Base-by-base conservation (phyloP, 2,888 invertebrate species). In the Leucophenga maculata region DNA sequence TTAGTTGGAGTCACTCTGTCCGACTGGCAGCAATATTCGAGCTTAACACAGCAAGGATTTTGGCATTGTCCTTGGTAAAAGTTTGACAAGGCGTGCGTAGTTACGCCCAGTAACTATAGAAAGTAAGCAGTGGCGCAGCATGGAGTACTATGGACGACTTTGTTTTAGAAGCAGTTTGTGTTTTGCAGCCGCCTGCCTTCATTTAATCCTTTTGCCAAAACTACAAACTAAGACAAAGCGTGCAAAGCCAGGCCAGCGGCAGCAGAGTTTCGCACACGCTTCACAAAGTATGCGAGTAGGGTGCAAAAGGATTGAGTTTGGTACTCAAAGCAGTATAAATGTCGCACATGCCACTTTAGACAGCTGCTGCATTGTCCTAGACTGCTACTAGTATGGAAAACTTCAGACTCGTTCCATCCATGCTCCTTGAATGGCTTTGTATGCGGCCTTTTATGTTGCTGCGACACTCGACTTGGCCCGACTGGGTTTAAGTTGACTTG, bases 31-130 rank as follows among this genome's bases (percentile, higher is more conserved):
- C 39, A 39, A 39, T 39, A 11, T 6, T 39, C 11, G 39, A 39
- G 22, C 39, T 60, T 60, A 60, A 39, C 60, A 32, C 39, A 39
- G 39, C 60, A 3, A n/a, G 60, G 26, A 32, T 60, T 20, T 64
- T 64, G 48, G 62, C 48, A 64, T 64, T 64, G 62, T 64, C 46
- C 48, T 48, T 64, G 62, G 46, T 22, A 48, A 50, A 62, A 64
- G 46, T 64, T 64, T 64, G 62, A 64, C 46, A 64, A 64, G 62
- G 44, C 22, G 22, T 48, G 62, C 62, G 48, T 13, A 50, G 18
- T n/a, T 18, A 18, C n/a, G 50, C 39, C 39, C 39, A 39, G 39
- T 39, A 26, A 26, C 26, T 26, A 26, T 26, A 26, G 26, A 26
- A 26, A 26, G 4, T 26, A 26, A 4, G 26, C 26, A 4, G 4